phyloP scores from a whole-genome alignment of 2,797 vertebrate species.

The Discoglossus pictus region DNA sequence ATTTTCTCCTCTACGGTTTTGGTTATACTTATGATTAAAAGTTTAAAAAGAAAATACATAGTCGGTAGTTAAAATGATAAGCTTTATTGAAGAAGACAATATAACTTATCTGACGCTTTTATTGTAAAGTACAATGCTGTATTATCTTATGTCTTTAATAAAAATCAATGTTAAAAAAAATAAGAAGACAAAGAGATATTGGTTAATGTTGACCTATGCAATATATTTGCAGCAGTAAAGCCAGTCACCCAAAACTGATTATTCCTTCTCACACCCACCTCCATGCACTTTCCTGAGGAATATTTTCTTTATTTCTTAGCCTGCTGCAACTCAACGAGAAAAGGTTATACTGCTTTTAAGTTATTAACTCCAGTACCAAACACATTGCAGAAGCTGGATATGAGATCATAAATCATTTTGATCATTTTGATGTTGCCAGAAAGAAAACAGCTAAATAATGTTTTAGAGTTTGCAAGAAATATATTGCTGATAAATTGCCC shows the following conservation, averaged over 20 bases:
- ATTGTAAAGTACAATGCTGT: too few species aligned
- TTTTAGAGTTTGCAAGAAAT: background rate
- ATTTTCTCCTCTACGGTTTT: too few species aligned
- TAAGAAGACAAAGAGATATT: too few species aligned
- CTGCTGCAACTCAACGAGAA: background rate
- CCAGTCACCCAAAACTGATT: background rate
- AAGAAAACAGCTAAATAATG: too few species aligned
- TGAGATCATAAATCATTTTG: slow-evolving; percentile 3
- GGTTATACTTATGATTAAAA: too few species aligned
- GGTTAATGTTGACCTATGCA: too few species aligned
- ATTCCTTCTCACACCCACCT: background rate
- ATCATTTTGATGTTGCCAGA: background rate
- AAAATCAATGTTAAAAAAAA: too few species aligned
- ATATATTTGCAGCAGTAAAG: background rate
- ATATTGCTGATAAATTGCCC: background rate
- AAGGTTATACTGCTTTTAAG: background rate
- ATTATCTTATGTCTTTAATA: too few species aligned
- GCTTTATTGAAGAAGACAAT: too few species aligned
- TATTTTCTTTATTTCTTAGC: background rate
- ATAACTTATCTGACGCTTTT: too few species aligned
- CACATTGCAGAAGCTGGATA: background rate
- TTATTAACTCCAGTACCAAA: slow-evolving; percentile 1
- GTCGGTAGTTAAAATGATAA: too few species aligned
- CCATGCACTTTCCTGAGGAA: slow-evolving; percentile 4
- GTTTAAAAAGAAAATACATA: too few species aligned